Percentiles rank a stretch among this genome's conserved stretches.
phyloP scores from a whole-genome alignment of 2,113 vertebrate species.

The Hippocampus guttulatus region DNA sequence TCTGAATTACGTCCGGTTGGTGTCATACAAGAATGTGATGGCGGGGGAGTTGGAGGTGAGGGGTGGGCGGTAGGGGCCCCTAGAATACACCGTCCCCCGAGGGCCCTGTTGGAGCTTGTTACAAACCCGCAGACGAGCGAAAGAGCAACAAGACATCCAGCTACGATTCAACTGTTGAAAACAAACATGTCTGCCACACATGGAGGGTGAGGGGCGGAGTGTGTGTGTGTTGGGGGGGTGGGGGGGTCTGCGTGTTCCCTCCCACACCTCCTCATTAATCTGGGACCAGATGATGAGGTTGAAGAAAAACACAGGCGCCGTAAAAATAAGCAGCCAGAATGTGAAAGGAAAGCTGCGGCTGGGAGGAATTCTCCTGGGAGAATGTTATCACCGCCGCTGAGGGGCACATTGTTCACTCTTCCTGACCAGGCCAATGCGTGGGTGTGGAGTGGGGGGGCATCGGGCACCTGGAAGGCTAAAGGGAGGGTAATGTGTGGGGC shows the following conservation, averaged over 20 bases:
- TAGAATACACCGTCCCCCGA: neutral
- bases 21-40: neutral
- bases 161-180: neutral
- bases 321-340: constrained; percentile 54
- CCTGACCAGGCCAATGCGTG: constrained; percentile 48
- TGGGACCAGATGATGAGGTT: constrained; percentile 38
- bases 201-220: constrained; percentile 9
- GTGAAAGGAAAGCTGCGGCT: constrained; percentile 49
- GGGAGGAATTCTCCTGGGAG: constrained; percentile 49
- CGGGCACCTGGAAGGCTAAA: neutral
- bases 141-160: constrained; percentile 1
- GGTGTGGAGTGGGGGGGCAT: neutral
- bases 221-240: neutral
- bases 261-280: constrained; percentile 53
- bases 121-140: neutral
- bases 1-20: neutral
- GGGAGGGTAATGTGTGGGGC: neutral
- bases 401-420: constrained; percentile 74
- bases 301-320: constrained; percentile 57
- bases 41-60: neutral
- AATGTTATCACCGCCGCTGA: constrained; percentile 64
- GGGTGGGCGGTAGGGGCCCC: neutral
- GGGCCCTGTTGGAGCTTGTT: neutral
- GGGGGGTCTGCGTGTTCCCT: constrained; percentile 17
- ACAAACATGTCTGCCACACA: constrained; percentile 2